Percentiles rank a stretch among this genome's conserved stretches.
Conservation (phyloP, 2,888 invertebrate species). For the Ophonus ardosiacus region DNA sequence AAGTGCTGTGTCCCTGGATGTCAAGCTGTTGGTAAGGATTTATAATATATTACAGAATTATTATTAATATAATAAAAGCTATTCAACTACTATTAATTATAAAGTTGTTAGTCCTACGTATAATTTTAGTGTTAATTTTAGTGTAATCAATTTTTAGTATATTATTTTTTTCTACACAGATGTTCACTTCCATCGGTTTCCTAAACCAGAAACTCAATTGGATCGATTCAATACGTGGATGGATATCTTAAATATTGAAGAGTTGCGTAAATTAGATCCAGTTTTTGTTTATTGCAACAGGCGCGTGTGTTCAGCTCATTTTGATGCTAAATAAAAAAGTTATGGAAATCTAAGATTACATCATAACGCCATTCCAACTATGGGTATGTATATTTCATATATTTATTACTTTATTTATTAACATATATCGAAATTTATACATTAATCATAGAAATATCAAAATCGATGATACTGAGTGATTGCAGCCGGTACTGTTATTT, state of each 20-base stretch:
- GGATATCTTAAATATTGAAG: background rate
- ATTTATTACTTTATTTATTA: too few species aligned
- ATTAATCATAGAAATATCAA: too few species aligned
- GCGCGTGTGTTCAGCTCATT: conserved; percentile 2
- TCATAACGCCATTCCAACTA: background rate
- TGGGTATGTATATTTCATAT: too few species aligned
- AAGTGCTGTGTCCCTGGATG: background rate
- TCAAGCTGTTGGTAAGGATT: background rate
- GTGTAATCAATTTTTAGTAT: too few species aligned
- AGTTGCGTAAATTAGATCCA: background rate
- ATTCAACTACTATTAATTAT: background rate
- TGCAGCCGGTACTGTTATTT: too few species aligned
- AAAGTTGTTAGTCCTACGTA: background rate
- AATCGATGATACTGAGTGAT: too few species aligned
- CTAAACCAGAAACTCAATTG: background rate
- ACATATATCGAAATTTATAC: too few species aligned
- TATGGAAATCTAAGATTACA: conserved; percentile 12
- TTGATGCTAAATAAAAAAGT: background rate
- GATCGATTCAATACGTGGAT: background rate
- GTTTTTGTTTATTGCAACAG: background rate
- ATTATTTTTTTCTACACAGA: background rate
- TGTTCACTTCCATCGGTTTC: background rate
- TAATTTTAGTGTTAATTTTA: background rate
- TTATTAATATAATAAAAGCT: background rate
- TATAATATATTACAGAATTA: background rate